Evolutionary conservation across 2,797 vertebrate genomes (phyloP), one percentile per base, ranked within the genome.

Genomic region (Schizothorax lantsangensis): DNA sequence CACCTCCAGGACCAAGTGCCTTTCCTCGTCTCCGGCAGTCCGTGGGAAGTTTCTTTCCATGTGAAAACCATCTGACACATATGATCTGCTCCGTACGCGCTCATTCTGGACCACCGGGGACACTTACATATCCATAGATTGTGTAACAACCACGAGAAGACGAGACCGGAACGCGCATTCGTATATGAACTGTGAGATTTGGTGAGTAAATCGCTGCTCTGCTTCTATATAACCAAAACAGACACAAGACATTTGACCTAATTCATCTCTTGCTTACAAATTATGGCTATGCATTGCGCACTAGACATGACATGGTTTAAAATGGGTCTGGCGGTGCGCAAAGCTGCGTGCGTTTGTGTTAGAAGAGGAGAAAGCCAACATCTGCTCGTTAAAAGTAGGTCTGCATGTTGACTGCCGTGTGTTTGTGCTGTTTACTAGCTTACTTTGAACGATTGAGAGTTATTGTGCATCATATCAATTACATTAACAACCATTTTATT

Each of bases 1-100:
- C 73, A 66, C 49, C 23, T 49, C 68, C 17, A 26, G 66, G 79
- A 84, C 66, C 57, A 84, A 82, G 86, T 85, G 83, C 73, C 77
- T 87, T 87, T 73, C 79, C 64, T 21, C 64, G 49, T 85, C 77
- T 79, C 73, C 66, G 69, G 40, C 52, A 36, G 38, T 59, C 78
- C 36, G 72, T 74, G 71, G 75, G 86, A 90, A 90, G 88, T 92
- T 91, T 89, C 71, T 81, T 59, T 86, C 52, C 52, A 33, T 43
- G 23, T 36, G 59, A 74, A 87, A 84, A 71, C 36, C 72, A 23
- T 33, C 77, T 49, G 81, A 79, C 82, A 84, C 87, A 64, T n/a
- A 82, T 59, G 80, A 81, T 66, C 84, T 77, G 81, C 59, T 83
- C 59, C 72, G 81, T 23, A 45, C 30, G 64, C 71, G 49, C 79